Evolutionary conservation across 2,113 vertebrate species (phyloP), one percentile per base, ranked within the genome.

Genomic region (Vulpes ferrilata): DNA sequence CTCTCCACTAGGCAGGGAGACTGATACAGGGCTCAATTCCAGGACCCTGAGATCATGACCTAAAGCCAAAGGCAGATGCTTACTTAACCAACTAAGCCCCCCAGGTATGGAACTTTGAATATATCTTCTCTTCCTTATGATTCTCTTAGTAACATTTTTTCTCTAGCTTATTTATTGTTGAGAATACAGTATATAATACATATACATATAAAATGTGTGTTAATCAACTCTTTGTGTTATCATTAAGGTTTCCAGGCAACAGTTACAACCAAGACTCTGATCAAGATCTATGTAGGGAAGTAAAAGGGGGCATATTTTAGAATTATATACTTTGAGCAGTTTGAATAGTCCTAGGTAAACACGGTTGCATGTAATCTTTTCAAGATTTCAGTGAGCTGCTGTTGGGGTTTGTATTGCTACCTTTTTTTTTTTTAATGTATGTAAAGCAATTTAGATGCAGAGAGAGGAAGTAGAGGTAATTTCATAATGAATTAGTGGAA

Each of bases 251-350:
- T 76, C 43, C 23, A 76, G 13, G 48, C 43, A 25, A 76, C 43
- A 30, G 43, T 12, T 53, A 87, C 20, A 88, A 69, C 74, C 60
- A 94, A 93, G 38, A 73, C 27, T 82, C 53, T 91, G 60, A 67
- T 67, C 27, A 69, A 95, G 65, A 80, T 55, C 53, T 89, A 62
- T 13, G 25, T 17, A 90, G 51, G 59, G 67, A 96, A 95, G 17
- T 92, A 95, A 95, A 95, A 93, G 27, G 35, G 59, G 25, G 30
- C 25, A 83, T 38, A 87, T 91, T 76, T 90, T 69, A 95, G 96
- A 98, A 86, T 64, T 53, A 84, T 35, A 96, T 99, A 99, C 99
- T 99, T 99, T 83, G 99, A 99, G 98, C 99, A 99, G 98, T 98
- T 99, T 96, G 99, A 98, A 95, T 88, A 78, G 51, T n/a, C 55